phyloP scores from a whole-genome alignment of 2,797 vertebrate genomes.

The Pteropus rufus region DNA sequence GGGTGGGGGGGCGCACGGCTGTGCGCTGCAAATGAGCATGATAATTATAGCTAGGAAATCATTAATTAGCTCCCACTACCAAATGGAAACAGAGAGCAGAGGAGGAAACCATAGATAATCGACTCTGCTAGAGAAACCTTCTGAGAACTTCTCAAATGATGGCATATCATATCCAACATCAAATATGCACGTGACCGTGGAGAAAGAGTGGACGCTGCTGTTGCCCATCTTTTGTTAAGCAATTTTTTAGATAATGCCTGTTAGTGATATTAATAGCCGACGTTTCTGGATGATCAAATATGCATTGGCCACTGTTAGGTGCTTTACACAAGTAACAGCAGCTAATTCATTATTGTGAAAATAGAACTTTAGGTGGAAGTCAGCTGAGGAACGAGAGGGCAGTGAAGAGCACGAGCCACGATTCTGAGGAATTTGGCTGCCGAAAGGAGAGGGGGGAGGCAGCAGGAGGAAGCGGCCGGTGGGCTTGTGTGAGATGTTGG shows the following conservation, averaged over 20 bases:
- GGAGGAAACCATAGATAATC: no score
- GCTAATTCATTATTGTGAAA: not conserved
- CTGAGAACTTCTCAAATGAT: no score
- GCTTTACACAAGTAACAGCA: not conserved
- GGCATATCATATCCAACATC: rapidly evolving
- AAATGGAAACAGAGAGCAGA: no score
- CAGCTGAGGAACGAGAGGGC: not conserved
- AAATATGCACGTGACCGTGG: no score
- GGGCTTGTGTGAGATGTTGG: not conserved
- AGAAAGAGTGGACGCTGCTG: no score
- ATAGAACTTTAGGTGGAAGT: not conserved
- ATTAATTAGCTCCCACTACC: no score
- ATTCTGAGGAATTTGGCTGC: not conserved
- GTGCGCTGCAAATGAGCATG: no score
- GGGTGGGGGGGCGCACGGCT: not conserved
- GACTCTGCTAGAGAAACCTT: no score
- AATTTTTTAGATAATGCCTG: not conserved
- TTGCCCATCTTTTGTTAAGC: not conserved
- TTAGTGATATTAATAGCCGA: not conserved
- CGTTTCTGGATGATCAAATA: not conserved
- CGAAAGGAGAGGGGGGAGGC: not conserved
- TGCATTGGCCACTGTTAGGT: not conserved
- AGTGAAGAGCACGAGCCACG: not conserved
- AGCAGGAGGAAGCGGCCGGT: not conserved
- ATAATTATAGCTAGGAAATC: no score